Evolutionary conservation across 2,888 invertebrate species (phyloP), one percentile per base, ranked within the genome.

Genomic region (Meganola albula): DNA sequence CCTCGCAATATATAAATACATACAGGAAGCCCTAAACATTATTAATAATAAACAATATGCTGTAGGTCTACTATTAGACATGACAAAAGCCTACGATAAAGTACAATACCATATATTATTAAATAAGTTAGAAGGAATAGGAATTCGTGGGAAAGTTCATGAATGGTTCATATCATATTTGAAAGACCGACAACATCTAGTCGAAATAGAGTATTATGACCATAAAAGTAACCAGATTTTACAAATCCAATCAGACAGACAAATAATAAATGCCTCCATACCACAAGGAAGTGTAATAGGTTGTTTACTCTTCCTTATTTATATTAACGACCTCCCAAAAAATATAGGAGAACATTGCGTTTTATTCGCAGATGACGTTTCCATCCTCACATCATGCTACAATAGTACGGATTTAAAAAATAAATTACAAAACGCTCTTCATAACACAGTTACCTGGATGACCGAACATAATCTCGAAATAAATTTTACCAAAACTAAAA

Each of bases 41-140:
- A 33, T 37, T 10, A 31, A 37, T 12, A 28, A 37, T 12, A 39
- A 41, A 26, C 31, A 41, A 12, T 31, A 39, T 27, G 43, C 46
- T 4, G 29, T 40, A 11, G 44, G 45, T 9, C 24, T 47, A 7
- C 23, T 49, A 18, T 32, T 49, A 5, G 52, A 48, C 16, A 47
- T 52, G 47, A 37, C 37, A 4, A 49, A 49, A 30, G 52, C 48
- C 4, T 52, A 47, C 12, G 52, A 52, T 25, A 34, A 27, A 24
- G 45, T 52, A 2, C 18, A 16, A 16, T 36, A 37, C 20, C 7
- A 35, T n/a, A 37, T 45, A 11, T 24, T 46, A 8, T 12, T 43
- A 9, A 7, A 34, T 5, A 44, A 44, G 37, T 14, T 44, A 11
- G 27, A 34, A n/a, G 24, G 29, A 2, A 32, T 40, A 12, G 50